phyloP scores from a whole-genome alignment of 2,113 vertebrate species.

The Anoura caudifer region DNA sequence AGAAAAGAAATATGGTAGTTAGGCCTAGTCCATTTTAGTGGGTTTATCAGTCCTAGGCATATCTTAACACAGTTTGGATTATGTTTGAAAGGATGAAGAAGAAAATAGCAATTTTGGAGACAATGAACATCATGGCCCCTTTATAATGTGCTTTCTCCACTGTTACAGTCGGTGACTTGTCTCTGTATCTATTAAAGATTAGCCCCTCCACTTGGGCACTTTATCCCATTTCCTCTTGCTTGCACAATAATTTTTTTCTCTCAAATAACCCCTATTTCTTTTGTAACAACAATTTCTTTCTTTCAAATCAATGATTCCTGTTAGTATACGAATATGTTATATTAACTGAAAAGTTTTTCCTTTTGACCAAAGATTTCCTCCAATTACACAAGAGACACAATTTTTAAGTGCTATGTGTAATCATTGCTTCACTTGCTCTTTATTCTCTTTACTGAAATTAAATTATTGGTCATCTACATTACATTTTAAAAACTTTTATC shows the following conservation, averaged over 20 bases:
- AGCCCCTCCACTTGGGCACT: accelerated
- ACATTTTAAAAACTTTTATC: not conserved
- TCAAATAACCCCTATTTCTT: not conserved
- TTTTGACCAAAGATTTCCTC: not conserved
- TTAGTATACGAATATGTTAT: not conserved
- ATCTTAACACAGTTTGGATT: not conserved
- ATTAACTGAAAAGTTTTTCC: not conserved
- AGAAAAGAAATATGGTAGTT: not conserved
- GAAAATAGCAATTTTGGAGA: not conserved
- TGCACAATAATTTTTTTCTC: not conserved
- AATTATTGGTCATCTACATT: not conserved
- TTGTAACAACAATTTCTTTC: not conserved
- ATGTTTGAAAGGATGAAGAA: not conserved
- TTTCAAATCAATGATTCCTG: not conserved
- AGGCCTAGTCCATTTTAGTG: not conserved
- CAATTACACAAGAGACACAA: not conserved
- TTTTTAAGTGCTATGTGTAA: not conserved
- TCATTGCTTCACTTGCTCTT: not conserved
- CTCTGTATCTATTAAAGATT: not conserved
- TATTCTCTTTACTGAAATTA: not conserved
- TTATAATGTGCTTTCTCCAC: not conserved
- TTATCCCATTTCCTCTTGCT: not conserved
- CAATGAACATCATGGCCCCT: not conserved
- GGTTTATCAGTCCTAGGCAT: not conserved
- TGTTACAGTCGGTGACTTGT: not conserved